phyloP scores from a whole-genome alignment of 2,797 vertebrate genomes.

The Pseudochirops cupreus region DNA sequence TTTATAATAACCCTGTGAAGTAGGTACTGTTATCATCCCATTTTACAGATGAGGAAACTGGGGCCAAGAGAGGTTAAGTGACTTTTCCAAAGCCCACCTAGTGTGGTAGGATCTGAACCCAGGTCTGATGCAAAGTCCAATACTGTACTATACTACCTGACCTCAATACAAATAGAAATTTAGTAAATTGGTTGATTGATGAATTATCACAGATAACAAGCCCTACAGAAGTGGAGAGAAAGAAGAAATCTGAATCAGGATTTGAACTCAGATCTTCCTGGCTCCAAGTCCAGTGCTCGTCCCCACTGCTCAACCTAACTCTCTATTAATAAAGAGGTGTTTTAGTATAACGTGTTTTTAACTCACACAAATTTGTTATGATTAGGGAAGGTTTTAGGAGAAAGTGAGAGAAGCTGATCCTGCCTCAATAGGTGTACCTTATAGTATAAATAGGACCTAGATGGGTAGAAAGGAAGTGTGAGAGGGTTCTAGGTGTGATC shows the following conservation, averaged over 20 bases:
- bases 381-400: background rate
- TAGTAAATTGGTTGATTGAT: background rate
- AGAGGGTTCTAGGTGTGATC: background rate
- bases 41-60: background rate
- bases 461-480: background rate
- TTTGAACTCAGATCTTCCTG: too few relatives aligned
- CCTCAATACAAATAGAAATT: background rate
- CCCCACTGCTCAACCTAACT: too few relatives aligned
- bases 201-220: background rate
- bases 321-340: too few relatives aligned
- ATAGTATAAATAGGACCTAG: background rate
- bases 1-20: too few relatives aligned
- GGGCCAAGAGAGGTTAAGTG: background rate
- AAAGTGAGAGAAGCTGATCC: background rate
- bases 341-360: too few relatives aligned
- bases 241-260: background rate
- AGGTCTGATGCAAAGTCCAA: background rate
- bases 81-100: background rate
- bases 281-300: too few relatives aligned
- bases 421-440: background rate
- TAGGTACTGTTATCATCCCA: too few relatives aligned
- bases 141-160: background rate
- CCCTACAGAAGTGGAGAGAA: background rate
- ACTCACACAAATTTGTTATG: background rate
- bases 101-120: background rate